A percentile compares a stretch with the other conserved stretches of the same genome.
Evolutionary conservation across 2,797 vertebrate species (phyloP).

Genomic region (Sebastes cheni): DNA sequence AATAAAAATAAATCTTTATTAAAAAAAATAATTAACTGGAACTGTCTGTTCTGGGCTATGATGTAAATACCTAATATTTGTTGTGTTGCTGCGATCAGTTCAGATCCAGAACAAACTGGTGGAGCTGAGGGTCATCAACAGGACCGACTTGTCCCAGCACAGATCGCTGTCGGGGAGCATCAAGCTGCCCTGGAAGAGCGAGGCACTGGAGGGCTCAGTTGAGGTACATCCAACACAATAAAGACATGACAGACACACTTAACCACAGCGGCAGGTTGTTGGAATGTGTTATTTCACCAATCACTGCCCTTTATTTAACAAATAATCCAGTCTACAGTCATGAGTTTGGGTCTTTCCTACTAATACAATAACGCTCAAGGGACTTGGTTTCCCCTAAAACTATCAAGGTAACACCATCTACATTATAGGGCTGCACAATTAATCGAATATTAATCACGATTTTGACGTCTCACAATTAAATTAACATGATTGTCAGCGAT

Average conservation of each 20-base stretch:
- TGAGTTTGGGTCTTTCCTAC: too few relatives aligned
- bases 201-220: conserved; percentile 80
- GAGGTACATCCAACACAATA: conserved; percentile 72
- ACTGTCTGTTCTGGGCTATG: not conserved
- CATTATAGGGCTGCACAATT: too few relatives aligned
- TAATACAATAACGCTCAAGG: too few relatives aligned
- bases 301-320: not conserved
- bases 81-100: conserved; percentile 65
- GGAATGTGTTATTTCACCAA: not conserved
- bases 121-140: conserved; percentile 80
- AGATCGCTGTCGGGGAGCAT: conserved; percentile 79
- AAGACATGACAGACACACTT: not conserved
- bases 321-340: too few relatives aligned
- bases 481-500: too few relatives aligned
- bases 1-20: not conserved
- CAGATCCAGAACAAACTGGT: conserved; percentile 78
- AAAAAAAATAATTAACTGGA: not conserved
- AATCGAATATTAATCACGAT: too few relatives aligned
- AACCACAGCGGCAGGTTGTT: too few relatives aligned
- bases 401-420: too few relatives aligned
- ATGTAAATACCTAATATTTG: not conserved
- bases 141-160: conserved; percentile 76
- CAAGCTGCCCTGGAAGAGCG: conserved; percentile 85
- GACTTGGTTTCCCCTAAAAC: too few relatives aligned
- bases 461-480: too few relatives aligned